Conservation (phyloP, 2,797 vertebrate species). For the Danio tinwini region DNA sequence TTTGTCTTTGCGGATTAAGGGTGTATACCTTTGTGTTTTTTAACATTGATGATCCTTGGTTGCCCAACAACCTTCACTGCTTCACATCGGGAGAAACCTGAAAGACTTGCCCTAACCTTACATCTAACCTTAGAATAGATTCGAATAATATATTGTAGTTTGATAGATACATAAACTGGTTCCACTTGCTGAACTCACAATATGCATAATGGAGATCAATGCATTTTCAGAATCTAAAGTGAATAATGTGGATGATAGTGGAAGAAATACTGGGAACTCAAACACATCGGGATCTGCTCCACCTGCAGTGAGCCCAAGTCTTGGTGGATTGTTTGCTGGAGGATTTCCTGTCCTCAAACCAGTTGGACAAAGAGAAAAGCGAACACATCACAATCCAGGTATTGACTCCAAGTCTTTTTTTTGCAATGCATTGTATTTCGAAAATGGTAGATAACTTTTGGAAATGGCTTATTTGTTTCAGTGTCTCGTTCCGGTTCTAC, state of each 20-base stretch:
- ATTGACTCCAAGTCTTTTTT: conserved; percentile 4
- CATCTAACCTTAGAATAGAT: not conserved
- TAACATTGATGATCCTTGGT: too few species aligned
- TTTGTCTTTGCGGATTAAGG: too few species aligned
- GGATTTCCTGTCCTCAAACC: conserved; percentile 93
- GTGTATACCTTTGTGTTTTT: too few species aligned
- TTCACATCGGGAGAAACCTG: too few species aligned
- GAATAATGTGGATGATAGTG: conserved; percentile 72
- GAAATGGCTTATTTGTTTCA: conserved; percentile 53
- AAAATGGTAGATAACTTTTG: conserved; percentile 2
- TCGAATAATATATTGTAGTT: not conserved
- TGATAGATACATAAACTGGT: not conserved
- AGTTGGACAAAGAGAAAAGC: conserved; percentile 84
- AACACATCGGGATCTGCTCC: conserved; percentile 52
- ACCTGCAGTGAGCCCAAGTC: conserved; percentile 70
- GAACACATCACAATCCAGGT: conserved; percentile 72
- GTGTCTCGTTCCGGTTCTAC: conserved; percentile 76
- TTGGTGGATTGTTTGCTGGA: conserved; percentile 91
- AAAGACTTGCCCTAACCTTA: not conserved
- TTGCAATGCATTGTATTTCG: not conserved
- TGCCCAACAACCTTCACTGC: too few species aligned
- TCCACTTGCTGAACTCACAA: not conserved
- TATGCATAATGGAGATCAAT: not conserved
- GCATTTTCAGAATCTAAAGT: conserved; percentile 78
- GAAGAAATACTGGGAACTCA: conserved; percentile 62